Evolutionary conservation across 2,888 invertebrate species (phyloP).

Genomic region (Mimumesa dahlbomi): DNA sequence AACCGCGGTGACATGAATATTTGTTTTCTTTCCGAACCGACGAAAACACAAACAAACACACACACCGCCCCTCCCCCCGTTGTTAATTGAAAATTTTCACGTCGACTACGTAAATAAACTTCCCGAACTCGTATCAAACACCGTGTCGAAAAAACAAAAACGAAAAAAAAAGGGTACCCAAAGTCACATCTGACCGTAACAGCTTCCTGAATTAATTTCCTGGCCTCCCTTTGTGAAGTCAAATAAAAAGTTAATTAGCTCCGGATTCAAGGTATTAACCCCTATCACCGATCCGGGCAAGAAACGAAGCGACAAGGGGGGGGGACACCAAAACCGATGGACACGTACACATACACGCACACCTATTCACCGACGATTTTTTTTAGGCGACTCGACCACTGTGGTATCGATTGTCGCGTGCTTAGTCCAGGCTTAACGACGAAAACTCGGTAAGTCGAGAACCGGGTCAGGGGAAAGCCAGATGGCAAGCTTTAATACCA

Average conservation of each 20-base stretch:
- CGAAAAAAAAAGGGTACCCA: too few species aligned
- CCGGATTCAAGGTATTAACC: conserved; percentile 11
- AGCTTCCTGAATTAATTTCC: conserved; percentile 21
- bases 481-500: conserved; percentile 56
- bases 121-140: too few species aligned
- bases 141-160: too few species aligned
- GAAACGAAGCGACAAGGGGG: background rate
- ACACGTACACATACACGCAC: background rate
- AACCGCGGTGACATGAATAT: too few species aligned
- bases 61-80: too few species aligned
- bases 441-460: conserved; percentile 62
- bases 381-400: conserved; percentile 11
- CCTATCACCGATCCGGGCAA: conserved; percentile 9
- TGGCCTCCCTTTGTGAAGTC: background rate
- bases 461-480: conserved; percentile 60
- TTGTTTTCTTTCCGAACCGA: too few species aligned
- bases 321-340: background rate
- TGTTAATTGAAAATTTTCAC: too few species aligned
- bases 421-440: conserved; percentile 54
- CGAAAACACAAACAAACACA: too few species aligned
- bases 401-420: conserved; percentile 54
- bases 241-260: conserved; percentile 35
- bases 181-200: conserved; percentile 1
- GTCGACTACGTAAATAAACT: too few species aligned
- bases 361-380: conserved; percentile 20